phyloP scores from a whole-genome alignment of 1,140 invertebrate species.

The Solenopsis invicta region DNA sequence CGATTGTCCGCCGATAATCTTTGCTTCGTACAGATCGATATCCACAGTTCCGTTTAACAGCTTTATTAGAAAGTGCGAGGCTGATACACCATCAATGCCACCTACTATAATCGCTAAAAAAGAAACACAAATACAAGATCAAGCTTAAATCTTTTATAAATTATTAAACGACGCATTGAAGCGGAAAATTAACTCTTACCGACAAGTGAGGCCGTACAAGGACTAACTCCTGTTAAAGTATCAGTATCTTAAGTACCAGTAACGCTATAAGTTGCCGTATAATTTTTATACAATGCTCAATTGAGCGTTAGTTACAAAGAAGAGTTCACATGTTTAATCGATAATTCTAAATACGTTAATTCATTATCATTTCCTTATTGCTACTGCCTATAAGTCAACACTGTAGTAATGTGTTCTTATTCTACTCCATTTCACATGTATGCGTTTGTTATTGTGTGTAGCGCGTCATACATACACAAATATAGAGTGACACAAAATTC shows the following conservation, averaged over 20 bases:
- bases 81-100: slow-evolving; percentile 89
- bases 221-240: slow-evolving; percentile 30
- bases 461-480: too few relatives aligned
- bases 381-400: too few relatives aligned
- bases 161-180: neutral
- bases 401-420: too few relatives aligned
- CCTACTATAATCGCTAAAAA: slow-evolving; percentile 89
- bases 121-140: neutral
- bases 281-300: too few relatives aligned
- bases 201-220: slow-evolving; percentile 65
- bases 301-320: too few relatives aligned
- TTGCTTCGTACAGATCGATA: slow-evolving; percentile 88
- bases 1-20: slow-evolving; percentile 88
- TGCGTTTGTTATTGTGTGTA: too few relatives aligned
- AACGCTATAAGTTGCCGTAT: slow-evolving; percentile 23
- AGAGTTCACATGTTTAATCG: too few relatives aligned
- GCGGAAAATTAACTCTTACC: slow-evolving; percentile 61
- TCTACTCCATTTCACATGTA: too few relatives aligned
- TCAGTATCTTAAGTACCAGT: neutral
- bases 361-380: too few relatives aligned
- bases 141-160: neutral
- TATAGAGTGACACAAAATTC: too few relatives aligned
- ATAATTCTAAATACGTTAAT: too few relatives aligned
- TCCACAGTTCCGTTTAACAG: slow-evolving; percentile 86
- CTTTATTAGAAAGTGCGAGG: slow-evolving; percentile 88